Base-by-base conservation (phyloP, 1,140 invertebrate species). In the Drosophila repleta region DNA sequence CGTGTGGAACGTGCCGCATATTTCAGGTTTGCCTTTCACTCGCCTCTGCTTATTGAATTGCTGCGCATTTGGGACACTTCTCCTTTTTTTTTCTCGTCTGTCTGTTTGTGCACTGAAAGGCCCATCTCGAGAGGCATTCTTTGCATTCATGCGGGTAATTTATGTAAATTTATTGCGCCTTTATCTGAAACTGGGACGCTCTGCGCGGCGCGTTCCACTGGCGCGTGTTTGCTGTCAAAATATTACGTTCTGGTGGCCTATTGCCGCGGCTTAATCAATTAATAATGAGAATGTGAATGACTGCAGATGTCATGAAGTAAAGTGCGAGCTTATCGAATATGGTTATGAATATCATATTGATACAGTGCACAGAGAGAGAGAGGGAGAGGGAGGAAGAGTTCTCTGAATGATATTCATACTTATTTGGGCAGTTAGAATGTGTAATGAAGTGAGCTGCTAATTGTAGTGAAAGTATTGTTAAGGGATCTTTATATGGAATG, bases 101-200 rank as follows among this genome's bases (percentile, higher is more conserved):
- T 29, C 26, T 29, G 5, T 6, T 1, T 29, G 26, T 53, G 32
- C 32, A n/a, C 37, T 29, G 48, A 8, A 17, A 26, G 53, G 32
- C 41, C 29, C 58, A 49, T 57, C 26, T 60, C 8, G 13, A 21
- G 13, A 21, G 48, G 53, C 48, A 52, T 74, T 68, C 60, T 79
- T 88, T 73, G 84, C 76, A 89, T 83, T 79, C 84, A 88, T 83
- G 79, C 83, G 84, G 79, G 79, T 83, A 87, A 87, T 87, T 87
- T 87, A 87, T 88, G 83, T 75, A 88, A 87, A 87, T 88, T 87
- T 87, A 89, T 89, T 88, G 72, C 71, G 74, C 79, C 76, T 74
- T 88, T 83, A 83, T 88, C 79, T 71, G 77, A 20, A 53, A 46
- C 20, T n/a, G 63, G 21, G 64, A 15, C 63, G 17, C 61, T 58